Base-by-base conservation (phyloP, 2,113 vertebrate genomes). In the Eubucco bourcierii region DNA sequence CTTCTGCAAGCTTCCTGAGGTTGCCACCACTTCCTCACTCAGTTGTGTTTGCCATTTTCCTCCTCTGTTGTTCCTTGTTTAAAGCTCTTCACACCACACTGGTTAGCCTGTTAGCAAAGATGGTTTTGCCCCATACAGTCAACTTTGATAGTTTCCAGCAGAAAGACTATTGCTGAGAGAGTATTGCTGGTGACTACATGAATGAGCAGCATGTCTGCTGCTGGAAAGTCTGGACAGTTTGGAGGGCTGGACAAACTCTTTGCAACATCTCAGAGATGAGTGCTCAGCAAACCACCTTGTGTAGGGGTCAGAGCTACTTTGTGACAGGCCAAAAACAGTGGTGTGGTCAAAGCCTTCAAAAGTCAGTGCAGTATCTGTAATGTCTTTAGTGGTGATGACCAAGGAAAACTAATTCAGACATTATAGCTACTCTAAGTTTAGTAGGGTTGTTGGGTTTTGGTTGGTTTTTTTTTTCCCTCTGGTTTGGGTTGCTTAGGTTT, bases 221-320 rank as follows among this genome's bases (percentile, higher is more conserved):
- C n/a, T n/a, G n/a, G n/a, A 18, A 53, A 79, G 44, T 7, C 52
- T 64, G 47, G 46, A 47, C 17, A 47, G 8, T 7, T 19, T 47
- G 46, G 50, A 46, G 44, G 20, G 33, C 19, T 52, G 33, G 29
- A 60, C 4, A 34, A 29, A 17, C 8, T 31, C 37, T 37, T 37
- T 60, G 68, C 47, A 34, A 8, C 4, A 3, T 1, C 11, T 39
- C 46, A 53, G 41, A 78, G 5, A 21, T 27, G 9, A 87, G 10
- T 0, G 0, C 9, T 16, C 58, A 27, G 55, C 21, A 47, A 58
- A 19, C 18, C 77, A 24, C 53, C 19, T 37, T 20, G 17, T 4
- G 37, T 6, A 17, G 47, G 8, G 31, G 5, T 34, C 68, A 67
- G 71, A 74, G 64, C 34, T 25, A 15, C 12, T 34, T 12, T 4